Evolutionary conservation across 2,113 vertebrate species (phyloP).

Genomic region (Theristicus caerulescens): DNA sequence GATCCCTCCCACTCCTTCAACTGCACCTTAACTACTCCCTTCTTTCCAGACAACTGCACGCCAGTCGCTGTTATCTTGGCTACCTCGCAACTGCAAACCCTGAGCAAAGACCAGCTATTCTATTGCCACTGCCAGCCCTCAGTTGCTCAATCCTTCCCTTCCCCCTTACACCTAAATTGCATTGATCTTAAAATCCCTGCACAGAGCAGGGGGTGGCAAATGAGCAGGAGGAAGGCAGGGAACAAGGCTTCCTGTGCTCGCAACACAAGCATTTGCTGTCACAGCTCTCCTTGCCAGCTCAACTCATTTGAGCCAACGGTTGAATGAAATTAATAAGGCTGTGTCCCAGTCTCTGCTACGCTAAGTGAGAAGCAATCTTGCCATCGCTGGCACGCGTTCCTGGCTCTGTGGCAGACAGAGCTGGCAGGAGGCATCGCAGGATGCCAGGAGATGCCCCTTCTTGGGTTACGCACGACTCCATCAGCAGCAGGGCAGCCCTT

Average conservation of each 20-base stretch:
- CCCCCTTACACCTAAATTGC: neutral
- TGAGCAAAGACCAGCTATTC: neutral
- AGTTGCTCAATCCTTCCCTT: neutral
- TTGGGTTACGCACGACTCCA: neutral
- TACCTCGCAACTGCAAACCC: neutral
- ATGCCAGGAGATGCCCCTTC: neutral
- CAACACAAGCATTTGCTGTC: neutral
- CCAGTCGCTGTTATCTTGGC: neutral
- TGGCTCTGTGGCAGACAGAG: neutral
- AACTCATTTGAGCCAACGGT: neutral
- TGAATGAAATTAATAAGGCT: conserved; percentile 4
- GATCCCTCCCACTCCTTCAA: neutral
- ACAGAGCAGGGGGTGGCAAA: neutral
- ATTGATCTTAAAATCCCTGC: neutral
- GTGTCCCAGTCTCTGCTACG: neutral
- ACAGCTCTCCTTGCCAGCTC: conserved; percentile 9
- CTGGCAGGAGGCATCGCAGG: neutral
- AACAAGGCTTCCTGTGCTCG: neutral
- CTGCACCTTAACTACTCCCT: neutral
- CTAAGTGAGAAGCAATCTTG: neutral
- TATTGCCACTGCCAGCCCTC: neutral
- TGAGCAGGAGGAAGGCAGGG: neutral
- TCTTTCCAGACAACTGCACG: neutral
- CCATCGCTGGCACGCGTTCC: neutral
- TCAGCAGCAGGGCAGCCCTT: neutral